Evolutionary conservation across 2,888 invertebrate genomes (phyloP).

Genomic region (Dynastes tityus): DNA sequence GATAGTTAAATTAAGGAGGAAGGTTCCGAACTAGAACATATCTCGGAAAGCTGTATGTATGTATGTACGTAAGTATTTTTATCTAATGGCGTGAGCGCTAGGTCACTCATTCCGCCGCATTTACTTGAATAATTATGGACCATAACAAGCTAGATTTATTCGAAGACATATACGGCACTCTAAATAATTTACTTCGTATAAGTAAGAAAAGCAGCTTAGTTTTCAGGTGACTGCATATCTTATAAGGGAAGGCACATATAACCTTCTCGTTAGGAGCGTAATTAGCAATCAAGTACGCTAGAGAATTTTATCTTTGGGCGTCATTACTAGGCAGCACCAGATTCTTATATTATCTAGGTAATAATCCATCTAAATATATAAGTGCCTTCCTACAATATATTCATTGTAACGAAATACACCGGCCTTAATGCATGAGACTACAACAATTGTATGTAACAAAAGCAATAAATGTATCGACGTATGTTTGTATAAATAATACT

Average conservation of each 20-base stretch:
- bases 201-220: conserved; percentile 1
- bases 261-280: conserved; percentile 10
- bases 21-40: conserved; percentile 13
- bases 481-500: too few relatives aligned
- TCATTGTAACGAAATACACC: too few relatives aligned
- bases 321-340: background rate
- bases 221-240: background rate
- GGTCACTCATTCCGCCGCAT: conserved; percentile 25
- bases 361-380: too few relatives aligned
- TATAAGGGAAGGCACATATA: background rate
- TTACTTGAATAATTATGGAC: conserved; percentile 40
- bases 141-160: conserved; percentile 40
- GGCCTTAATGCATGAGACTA: too few relatives aligned
- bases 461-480: too few relatives aligned
- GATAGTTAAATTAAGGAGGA: conserved; percentile 17
- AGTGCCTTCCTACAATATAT: too few relatives aligned
- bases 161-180: conserved; percentile 34
- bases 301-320: background rate
- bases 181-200: conserved; percentile 27
- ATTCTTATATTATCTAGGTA: too few relatives aligned
- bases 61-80: conserved; percentile 26
- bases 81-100: conserved; percentile 24
- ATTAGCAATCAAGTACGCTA: background rate
- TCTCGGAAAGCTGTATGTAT: background rate
- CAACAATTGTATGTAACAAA: too few relatives aligned